phyloP scores from a whole-genome alignment of 2,113 vertebrate species.

The Lampris incognitus region DNA sequence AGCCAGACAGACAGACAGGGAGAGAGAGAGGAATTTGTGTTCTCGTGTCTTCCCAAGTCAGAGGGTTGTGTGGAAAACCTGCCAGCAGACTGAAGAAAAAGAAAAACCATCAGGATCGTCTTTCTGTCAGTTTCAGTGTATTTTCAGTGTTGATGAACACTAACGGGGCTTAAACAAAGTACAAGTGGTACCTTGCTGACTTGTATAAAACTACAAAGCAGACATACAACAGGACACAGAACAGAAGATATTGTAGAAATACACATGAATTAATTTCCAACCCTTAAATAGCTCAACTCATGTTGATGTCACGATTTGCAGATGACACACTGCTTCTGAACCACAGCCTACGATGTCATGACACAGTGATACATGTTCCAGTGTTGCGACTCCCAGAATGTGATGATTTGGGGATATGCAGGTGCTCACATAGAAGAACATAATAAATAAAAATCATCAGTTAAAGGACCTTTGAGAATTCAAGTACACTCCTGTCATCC shows the following conservation, averaged over 20 bases:
- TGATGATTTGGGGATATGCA: slow-evolving; percentile 28
- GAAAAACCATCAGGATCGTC: slow-evolving; percentile 20
- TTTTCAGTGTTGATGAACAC: slow-evolving; percentile 37
- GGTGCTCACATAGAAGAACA: slow-evolving; percentile 35
- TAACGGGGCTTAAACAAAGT: slow-evolving; percentile 41
- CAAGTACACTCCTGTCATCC: slow-evolving; percentile 26
- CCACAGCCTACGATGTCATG: neutral
- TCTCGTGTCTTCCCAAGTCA: too few species aligned
- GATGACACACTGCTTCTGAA: slow-evolving; percentile 14
- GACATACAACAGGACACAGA: neutral
- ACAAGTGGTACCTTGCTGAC: slow-evolving; percentile 39
- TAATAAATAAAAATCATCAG: slow-evolving; percentile 66
- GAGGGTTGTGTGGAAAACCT: too few species aligned
- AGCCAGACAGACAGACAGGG: too few species aligned
- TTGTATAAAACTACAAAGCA: slow-evolving; percentile 44
- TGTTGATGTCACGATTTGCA: slow-evolving; percentile 42
- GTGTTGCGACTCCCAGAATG: slow-evolving; percentile 72
- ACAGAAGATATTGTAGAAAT: too few species aligned
- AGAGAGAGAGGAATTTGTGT: too few species aligned
- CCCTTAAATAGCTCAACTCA: too few species aligned
- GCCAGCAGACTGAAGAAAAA: neutral
- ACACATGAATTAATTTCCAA: too few species aligned
- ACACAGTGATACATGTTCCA: slow-evolving; percentile 55
- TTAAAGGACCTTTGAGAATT: neutral
- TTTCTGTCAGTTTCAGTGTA: slow-evolving; percentile 25